Evolutionary conservation across 2,888 invertebrate species (phyloP).

Genomic region (Nymphalis c-album): DNA sequence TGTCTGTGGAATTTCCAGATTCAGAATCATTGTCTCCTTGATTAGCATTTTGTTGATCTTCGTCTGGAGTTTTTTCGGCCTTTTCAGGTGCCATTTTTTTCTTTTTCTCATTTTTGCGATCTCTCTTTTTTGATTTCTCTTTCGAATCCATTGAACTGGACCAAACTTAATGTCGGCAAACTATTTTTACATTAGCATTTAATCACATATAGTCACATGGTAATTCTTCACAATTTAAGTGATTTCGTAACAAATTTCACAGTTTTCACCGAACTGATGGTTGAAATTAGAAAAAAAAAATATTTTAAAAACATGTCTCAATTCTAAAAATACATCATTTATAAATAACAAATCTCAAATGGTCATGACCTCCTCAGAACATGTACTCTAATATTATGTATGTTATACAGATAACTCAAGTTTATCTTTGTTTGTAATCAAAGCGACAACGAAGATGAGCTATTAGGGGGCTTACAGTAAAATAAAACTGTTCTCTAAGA

Average conservation of each 20-base stretch:
- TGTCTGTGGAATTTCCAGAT: constrained; percentile 81
- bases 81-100: constrained; percentile 58
- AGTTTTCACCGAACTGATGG: constrained; percentile 60
- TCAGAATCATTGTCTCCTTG: constrained; percentile 48
- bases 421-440: no score
- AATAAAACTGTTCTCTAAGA: no score
- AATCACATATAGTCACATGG: constrained; percentile 69
- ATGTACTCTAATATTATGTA: neutral
- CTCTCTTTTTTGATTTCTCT: constrained; percentile 52
- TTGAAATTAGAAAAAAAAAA: constrained; percentile 52
- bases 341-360: neutral
- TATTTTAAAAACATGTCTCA: constrained; percentile 56
- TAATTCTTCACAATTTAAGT: constrained; percentile 53
- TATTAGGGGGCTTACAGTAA: no score
- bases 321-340: constrained; percentile 55
- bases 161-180: constrained; percentile 18
- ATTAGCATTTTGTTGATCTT: constrained; percentile 51
- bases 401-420: no score
- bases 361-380: constrained; percentile 39
- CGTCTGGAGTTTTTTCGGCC: constrained; percentile 47
- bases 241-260: constrained; percentile 57
- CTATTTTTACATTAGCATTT: constrained; percentile 24
- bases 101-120: constrained; percentile 70
- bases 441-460: no score
- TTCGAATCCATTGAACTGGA: constrained; percentile 64